phyloP scores from a whole-genome alignment of 2,113 vertebrate species.

The Ascaphus truei region DNA sequence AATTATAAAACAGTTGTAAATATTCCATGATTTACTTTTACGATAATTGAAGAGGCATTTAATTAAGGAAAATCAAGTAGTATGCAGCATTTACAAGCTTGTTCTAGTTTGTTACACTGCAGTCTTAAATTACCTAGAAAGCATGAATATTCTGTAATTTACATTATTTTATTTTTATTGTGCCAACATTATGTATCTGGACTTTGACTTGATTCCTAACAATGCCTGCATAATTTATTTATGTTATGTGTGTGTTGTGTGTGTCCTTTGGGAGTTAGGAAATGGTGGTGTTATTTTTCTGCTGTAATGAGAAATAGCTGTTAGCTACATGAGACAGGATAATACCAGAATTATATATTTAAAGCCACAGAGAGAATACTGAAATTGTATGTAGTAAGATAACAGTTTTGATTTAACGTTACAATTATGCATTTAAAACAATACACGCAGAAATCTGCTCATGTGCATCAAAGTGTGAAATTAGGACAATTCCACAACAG shows the following conservation, averaged over 20 bases:
- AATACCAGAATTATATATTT: conserved; percentile 3
- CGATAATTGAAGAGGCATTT: conserved; percentile 28
- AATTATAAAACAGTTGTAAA: conserved; percentile 32
- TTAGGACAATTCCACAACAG: too few relatives aligned
- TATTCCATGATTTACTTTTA: conserved; percentile 41
- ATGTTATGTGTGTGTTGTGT: conserved; percentile 19
- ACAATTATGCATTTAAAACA: too few relatives aligned
- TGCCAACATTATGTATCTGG: conserved; percentile 24
- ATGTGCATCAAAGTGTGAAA: too few relatives aligned
- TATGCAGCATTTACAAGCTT: conserved; percentile 22
- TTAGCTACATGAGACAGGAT: not conserved
- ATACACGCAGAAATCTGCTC: too few relatives aligned
- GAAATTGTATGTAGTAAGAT: too few relatives aligned
- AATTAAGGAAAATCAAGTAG: conserved; percentile 32
- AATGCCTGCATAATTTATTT: conserved; percentile 34
- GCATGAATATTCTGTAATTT: conserved; percentile 7
- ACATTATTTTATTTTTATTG: conserved; percentile 9
- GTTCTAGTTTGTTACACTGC: conserved; percentile 20
- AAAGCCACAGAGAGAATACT: conserved; percentile 9
- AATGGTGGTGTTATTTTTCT: conserved; percentile 37
- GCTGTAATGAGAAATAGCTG: conserved; percentile 36
- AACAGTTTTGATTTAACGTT: too few relatives aligned
- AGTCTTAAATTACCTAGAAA: not conserved
- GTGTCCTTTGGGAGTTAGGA: not conserved
- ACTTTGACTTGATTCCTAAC: conserved; percentile 17